phyloP scores from a whole-genome alignment of 2,797 vertebrate species.

The Acanthopagrus latus region DNA sequence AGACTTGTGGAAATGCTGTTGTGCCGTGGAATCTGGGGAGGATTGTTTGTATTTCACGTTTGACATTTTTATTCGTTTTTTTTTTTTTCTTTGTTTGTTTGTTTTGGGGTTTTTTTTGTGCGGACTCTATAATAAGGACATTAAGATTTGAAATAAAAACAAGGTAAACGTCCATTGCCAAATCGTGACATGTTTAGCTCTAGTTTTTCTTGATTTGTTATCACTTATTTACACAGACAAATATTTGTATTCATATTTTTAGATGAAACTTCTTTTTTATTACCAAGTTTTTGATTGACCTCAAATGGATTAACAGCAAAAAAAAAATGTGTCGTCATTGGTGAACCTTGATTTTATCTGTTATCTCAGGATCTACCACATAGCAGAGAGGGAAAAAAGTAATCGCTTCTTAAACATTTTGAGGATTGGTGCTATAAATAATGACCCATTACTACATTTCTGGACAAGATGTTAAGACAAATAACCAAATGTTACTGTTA shows the following conservation, averaged over 20 bases:
- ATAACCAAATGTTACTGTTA: not conserved
- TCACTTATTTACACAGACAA: conserved; percentile 24
- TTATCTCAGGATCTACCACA: not conserved
- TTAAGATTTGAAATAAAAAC: conserved; percentile 26
- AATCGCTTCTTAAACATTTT: too few species aligned
- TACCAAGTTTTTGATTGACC: conserved; percentile 29
- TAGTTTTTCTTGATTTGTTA: conserved; percentile 39
- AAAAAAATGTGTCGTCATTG: not conserved
- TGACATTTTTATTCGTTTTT: conserved; percentile 37
- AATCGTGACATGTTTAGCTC: conserved; percentile 4
- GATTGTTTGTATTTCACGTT: conserved; percentile 68
- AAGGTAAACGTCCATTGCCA: not conserved
- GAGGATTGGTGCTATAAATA: too few species aligned
- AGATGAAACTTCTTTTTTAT: conserved; percentile 31
- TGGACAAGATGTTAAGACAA: not conserved
- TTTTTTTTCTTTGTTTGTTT: too few species aligned
- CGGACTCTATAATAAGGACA: conserved; percentile 15
- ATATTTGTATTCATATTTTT: conserved; percentile 21
- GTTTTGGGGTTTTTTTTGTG: too few species aligned
- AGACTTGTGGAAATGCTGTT: conserved; percentile 71
- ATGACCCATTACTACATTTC: not conserved
- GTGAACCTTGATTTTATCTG: not conserved
- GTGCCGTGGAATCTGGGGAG: conserved; percentile 36
- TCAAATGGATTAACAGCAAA: not conserved
- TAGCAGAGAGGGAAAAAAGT: too few species aligned